These are phyloP conservation scores for Lacerta bilineata DNA, from an alignment of 2,797 vertebrate species.

Conservation along the genomic window DNA sequence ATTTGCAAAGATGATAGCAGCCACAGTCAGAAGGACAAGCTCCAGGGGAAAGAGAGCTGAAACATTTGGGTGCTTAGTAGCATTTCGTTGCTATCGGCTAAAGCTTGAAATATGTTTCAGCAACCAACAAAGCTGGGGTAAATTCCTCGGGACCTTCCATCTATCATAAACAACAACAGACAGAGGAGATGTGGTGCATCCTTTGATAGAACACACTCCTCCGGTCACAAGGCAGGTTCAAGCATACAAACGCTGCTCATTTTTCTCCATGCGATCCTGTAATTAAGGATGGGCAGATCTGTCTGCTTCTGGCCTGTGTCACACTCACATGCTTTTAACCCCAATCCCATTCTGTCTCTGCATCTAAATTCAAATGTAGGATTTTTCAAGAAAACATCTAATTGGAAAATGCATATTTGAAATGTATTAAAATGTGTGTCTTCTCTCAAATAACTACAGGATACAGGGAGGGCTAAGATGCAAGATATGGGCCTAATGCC, in stretches of 20 bases:
- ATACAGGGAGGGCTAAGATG: too few species aligned
- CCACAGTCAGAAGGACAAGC: not conserved
- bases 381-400: not conserved
- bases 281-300: not conserved
- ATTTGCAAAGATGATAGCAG: slow-evolving; percentile 3
- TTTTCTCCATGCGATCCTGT: not conserved
- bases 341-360: not conserved
- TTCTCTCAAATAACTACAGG: not conserved
- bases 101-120: not conserved
- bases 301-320: not conserved
- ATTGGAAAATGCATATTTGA: not conserved
- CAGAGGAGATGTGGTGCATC: not conserved
- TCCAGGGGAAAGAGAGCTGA: not conserved
- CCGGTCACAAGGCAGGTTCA: not conserved
- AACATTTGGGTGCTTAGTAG: not conserved
- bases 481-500: too few species aligned
- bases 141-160: not conserved
- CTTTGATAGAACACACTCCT: not conserved
- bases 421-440: not conserved
- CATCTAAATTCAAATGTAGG: not conserved
- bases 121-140: not conserved
- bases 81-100: not conserved
- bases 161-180: not conserved
- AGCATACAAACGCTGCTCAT: too few species aligned
- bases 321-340: not conserved